phyloP scores from a whole-genome alignment of 2,888 invertebrate species.

The Nephrotoma flavescens region DNA sequence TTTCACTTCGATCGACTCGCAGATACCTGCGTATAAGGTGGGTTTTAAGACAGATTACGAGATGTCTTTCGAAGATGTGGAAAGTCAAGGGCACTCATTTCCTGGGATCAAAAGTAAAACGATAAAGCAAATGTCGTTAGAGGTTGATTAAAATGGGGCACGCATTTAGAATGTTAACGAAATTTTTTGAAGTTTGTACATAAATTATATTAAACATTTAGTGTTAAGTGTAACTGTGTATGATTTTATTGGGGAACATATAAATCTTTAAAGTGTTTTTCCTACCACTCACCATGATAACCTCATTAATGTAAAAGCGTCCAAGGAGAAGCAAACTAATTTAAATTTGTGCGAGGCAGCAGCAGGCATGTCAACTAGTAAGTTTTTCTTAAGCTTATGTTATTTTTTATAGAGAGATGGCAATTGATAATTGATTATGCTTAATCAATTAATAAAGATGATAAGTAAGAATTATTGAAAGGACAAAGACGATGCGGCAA shows the following conservation, averaged over 20 bases:
- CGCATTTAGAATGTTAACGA: background rate
- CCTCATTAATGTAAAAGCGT: too few relatives aligned
- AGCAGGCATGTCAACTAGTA: too few relatives aligned
- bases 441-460: too few relatives aligned
- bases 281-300: too few relatives aligned
- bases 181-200: background rate
- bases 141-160: background rate
- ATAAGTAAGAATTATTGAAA: too few relatives aligned
- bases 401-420: too few relatives aligned
- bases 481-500: too few relatives aligned
- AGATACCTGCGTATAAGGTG: constrained; percentile 6
- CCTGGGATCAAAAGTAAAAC: background rate
- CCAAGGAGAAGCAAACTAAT: too few relatives aligned
- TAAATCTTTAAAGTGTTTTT: too few relatives aligned
- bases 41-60: constrained; percentile 5
- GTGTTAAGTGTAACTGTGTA: background rate
- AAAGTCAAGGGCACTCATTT: background rate
- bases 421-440: too few relatives aligned
- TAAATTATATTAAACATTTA: background rate
- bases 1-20: constrained; percentile 4
- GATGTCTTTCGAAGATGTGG: background rate
- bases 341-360: too few relatives aligned
- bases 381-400: too few relatives aligned
- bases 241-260: background rate
- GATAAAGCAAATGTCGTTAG: background rate